A percentile compares a stretch with the other conserved stretches of the same genome.
phyloP scores from a whole-genome alignment of 2,113 vertebrate genomes.

The Lycaon pictus region DNA sequence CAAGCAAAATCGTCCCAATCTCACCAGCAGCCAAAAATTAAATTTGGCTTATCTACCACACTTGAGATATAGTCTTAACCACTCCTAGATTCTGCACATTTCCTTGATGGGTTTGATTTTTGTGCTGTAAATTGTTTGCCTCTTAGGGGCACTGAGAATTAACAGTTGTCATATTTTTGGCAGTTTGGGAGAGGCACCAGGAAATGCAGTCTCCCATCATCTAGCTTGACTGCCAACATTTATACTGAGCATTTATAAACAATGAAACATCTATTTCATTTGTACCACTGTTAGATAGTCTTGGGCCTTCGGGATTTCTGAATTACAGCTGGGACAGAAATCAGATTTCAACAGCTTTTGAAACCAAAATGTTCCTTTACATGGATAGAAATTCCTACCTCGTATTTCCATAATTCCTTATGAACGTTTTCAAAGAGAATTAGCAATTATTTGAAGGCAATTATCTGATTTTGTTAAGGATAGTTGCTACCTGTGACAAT shows the following conservation, averaged over 20 bases:
- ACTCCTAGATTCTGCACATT: not conserved
- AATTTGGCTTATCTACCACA: not conserved
- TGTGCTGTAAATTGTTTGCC: not conserved
- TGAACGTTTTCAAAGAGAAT: slow-evolving; percentile 8
- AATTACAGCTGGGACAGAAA: slow-evolving; percentile 70
- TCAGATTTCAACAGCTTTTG: slow-evolving; percentile 53
- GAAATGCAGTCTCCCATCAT: slow-evolving; percentile 16
- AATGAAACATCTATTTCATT: slow-evolving; percentile 66
- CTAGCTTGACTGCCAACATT: slow-evolving; percentile 28
- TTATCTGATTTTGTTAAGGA: slow-evolving; percentile 28
- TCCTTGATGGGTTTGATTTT: not conserved
- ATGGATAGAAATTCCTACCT: not conserved
- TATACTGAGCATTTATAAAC: slow-evolving; percentile 48
- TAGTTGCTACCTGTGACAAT: not conserved
- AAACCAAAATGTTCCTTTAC: slow-evolving; percentile 14
- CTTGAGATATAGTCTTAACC: not conserved
- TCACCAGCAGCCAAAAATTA: not conserved
- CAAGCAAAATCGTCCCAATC: not conserved
- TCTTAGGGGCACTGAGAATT: slow-evolving; percentile 45
- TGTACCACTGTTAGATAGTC: slow-evolving; percentile 40
- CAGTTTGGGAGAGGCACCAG: not conserved
- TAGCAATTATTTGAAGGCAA: slow-evolving; percentile 3
- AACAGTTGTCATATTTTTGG: slow-evolving; percentile 59
- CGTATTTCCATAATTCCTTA: not conserved
- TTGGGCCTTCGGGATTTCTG: slow-evolving; percentile 27